phyloP scores from a whole-genome alignment of 2,888 invertebrate species.

The Agonopterix alstromeriana region DNA sequence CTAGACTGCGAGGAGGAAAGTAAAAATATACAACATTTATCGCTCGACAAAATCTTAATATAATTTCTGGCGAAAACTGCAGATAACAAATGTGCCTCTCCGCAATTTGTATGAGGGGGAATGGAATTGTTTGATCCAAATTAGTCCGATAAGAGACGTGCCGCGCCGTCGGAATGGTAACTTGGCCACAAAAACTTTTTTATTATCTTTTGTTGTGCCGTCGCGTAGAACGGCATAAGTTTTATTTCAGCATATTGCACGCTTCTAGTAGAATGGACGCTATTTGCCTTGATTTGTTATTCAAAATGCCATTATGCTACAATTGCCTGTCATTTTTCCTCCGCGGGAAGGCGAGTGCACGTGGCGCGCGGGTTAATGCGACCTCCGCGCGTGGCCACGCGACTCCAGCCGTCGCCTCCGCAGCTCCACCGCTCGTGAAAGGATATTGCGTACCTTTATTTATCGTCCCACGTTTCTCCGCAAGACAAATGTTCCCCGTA shows the following conservation, averaged over 20 bases:
- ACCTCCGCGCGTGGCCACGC: slow-evolving; percentile 22
- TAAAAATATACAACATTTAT: slow-evolving; percentile 64
- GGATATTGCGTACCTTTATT: slow-evolving; percentile 53
- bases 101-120: slow-evolving; percentile 59
- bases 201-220: slow-evolving; percentile 39
- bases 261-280: slow-evolving; percentile 13
- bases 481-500: slow-evolving; percentile 48
- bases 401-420: slow-evolving; percentile 14
- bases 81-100: slow-evolving; percentile 65
- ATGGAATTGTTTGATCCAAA: slow-evolving; percentile 68
- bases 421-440: slow-evolving; percentile 18
- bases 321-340: slow-evolving; percentile 32
- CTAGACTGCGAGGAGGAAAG: slow-evolving; percentile 37
- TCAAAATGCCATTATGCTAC: slow-evolving; percentile 34
- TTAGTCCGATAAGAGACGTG: slow-evolving; percentile 66
- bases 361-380: slow-evolving; percentile 34
- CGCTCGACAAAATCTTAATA: slow-evolving; percentile 65
- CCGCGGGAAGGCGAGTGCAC: slow-evolving; percentile 18
- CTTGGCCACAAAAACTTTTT: slow-evolving; percentile 48
- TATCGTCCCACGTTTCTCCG: slow-evolving; percentile 43
- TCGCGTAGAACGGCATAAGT: slow-evolving; percentile 25
- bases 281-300: slow-evolving; percentile 31
- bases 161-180: slow-evolving; percentile 40
- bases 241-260: slow-evolving; percentile 27
- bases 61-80: slow-evolving; percentile 67